Percentiles rank a stretch among this genome's conserved stretches.
Evolutionary conservation across 2,888 invertebrate genomes (phyloP).

Genomic region (Melieria crassipennis): DNA sequence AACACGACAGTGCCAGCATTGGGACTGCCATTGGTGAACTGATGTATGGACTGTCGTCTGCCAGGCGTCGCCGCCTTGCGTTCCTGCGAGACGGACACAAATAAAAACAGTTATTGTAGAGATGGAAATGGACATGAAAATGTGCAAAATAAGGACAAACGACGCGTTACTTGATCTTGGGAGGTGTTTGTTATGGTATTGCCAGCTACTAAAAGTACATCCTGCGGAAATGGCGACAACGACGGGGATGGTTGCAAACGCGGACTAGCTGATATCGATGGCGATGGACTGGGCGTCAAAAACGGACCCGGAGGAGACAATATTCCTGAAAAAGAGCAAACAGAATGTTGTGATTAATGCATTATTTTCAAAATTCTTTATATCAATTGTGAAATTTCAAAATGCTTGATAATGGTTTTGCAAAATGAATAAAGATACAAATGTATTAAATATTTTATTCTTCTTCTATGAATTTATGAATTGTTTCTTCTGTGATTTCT

Average conservation of each 20-base stretch:
- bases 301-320: constrained; percentile 68
- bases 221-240: constrained; percentile 66
- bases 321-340: constrained; percentile 59
- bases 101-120: constrained; percentile 17
- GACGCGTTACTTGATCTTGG: constrained; percentile 63
- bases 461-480: no score
- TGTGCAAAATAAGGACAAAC: neutral
- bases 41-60: constrained; percentile 66
- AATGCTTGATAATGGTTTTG: no score
- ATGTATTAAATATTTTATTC: no score
- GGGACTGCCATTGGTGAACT: constrained; percentile 65
- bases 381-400: no score
- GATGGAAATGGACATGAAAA: neutral
- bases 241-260: constrained; percentile 67
- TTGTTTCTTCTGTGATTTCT: no score
- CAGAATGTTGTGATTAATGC: constrained; percentile 14
- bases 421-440: no score
- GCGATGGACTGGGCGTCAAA: constrained; percentile 67
- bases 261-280: constrained; percentile 67
- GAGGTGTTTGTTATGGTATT: constrained; percentile 65
- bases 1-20: constrained; percentile 66
- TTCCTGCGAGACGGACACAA: constrained; percentile 52
- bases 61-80: constrained; percentile 67
- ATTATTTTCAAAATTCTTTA: neutral
- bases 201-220: constrained; percentile 66